Evolutionary conservation across 2,888 invertebrate genomes (phyloP).

Genomic region (Trissoscelio sp.): DNA sequence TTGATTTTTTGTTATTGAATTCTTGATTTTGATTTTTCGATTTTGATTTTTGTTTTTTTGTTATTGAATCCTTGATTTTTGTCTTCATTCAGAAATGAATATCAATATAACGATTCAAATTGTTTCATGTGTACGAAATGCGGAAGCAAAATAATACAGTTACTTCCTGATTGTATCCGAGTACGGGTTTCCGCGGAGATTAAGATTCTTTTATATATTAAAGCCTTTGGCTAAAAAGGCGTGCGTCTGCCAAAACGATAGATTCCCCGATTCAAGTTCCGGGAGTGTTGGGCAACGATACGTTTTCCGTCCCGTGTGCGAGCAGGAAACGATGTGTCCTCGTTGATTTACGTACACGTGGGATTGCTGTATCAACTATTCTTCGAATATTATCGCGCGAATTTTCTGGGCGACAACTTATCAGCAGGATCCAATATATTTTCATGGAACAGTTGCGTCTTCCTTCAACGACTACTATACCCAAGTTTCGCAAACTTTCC

Average conservation of each 20-base stretch:
- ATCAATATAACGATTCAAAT: slow-evolving; percentile 21
- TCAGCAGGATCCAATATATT: slow-evolving; percentile 57
- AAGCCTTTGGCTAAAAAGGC: slow-evolving; percentile 58
- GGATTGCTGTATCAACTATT: slow-evolving; percentile 59
- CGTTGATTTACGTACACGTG: slow-evolving; percentile 75
- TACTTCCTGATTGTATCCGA: slow-evolving; percentile 44
- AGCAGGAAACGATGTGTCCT: slow-evolving; percentile 78
- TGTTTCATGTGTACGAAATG: slow-evolving; percentile 10
- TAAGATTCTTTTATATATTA: slow-evolving; percentile 59
- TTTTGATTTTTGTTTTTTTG: too few relatives aligned
- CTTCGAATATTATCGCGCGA: slow-evolving; percentile 61
- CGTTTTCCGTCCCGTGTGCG: slow-evolving; percentile 68
- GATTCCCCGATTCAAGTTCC: slow-evolving; percentile 73
- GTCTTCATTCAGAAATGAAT: too few relatives aligned
- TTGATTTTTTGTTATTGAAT: too few relatives aligned
- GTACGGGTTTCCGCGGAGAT: slow-evolving; percentile 41
- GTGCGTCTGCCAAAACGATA: slow-evolving; percentile 72
- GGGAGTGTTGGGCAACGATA: slow-evolving; percentile 70
- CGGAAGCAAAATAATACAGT: slow-evolving; percentile 37
- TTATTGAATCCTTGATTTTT: too few relatives aligned
- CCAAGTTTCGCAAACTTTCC: slow-evolving; percentile 46
- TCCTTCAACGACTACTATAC: slow-evolving; percentile 24
- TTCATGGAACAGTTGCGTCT: slow-evolving; percentile 40
- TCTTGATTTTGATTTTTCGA: too few relatives aligned
- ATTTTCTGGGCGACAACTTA: slow-evolving; percentile 60